Conservation (phyloP, 2,113 vertebrate species). For the Amblyopsis rosae region DNA sequence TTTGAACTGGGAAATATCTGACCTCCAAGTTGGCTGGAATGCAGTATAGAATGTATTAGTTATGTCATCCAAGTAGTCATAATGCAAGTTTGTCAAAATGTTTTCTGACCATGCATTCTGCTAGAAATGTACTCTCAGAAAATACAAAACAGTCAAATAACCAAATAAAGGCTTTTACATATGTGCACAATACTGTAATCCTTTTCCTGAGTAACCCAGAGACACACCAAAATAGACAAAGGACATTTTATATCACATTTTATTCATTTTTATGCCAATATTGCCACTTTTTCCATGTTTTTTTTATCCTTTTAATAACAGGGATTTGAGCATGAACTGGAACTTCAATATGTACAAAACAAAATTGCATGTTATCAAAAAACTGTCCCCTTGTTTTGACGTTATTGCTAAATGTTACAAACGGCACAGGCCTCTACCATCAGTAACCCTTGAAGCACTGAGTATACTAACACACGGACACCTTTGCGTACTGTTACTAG, state of each 20-base stretch:
- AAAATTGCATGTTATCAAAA: slow-evolving; percentile 76
- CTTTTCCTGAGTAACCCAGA: neutral
- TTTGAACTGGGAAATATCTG: too few relatives aligned
- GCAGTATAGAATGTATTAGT: too few relatives aligned
- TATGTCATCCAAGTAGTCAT: neutral
- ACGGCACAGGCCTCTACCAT: slow-evolving; percentile 91
- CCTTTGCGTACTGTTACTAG: slow-evolving; percentile 76
- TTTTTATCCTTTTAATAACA: slow-evolving; percentile 85
- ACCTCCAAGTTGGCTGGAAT: too few relatives aligned
- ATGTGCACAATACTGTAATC: neutral
- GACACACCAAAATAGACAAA: slow-evolving; percentile 37
- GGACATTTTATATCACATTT: slow-evolving; percentile 84
- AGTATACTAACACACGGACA: slow-evolving; percentile 81
- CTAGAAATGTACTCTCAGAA: neutral
- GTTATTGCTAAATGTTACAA: slow-evolving; percentile 99
- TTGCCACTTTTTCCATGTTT: slow-evolving; percentile 83
- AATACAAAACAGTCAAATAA: neutral
- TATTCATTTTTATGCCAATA: slow-evolving; percentile 90
- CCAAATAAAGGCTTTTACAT: slow-evolving; percentile 44
- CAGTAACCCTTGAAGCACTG: slow-evolving; percentile 86
- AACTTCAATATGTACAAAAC: slow-evolving; percentile 92
- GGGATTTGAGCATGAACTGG: slow-evolving; percentile 87
- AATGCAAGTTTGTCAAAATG: neutral
- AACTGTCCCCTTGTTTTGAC: slow-evolving; percentile 85
- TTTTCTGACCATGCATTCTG: neutral